Evolutionary conservation across 2,888 invertebrate species (phyloP), one percentile per base, ranked within the genome.

Genomic region (Terebella lapidaria): DNA sequence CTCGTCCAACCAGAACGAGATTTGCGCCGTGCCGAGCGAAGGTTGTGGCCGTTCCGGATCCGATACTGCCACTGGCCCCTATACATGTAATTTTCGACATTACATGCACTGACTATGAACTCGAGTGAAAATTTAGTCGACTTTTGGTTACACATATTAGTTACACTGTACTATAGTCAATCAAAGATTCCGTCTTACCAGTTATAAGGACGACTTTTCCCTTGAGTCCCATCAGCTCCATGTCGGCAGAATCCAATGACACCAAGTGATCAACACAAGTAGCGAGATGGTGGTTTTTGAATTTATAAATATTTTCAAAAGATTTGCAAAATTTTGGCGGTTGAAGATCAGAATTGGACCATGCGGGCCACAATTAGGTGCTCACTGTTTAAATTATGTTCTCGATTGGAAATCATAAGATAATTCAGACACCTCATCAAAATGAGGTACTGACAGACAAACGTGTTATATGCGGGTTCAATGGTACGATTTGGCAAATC

Each of bases 11-110:
- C 5, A 53, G 28, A 10, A 28, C 53, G 5, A 53, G 27, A 4
- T 5, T 5, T 22, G 27, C 26, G 27, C 53, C 53, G 5, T 53
- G 27, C 10, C 29, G 26, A 28, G 53, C 53, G 10, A 53, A 22
- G 5, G 26, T 28, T 28, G 10, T 28, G 10, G 53, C 53, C 53
- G 53, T 28, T 22, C 27, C 53, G 22, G 27, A 28, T 5, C 53
- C 53, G 5, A 53, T 25, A 22, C 53, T 53, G 29, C 53, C 53
- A 28, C 53, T 53, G 53, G 53, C 53, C 10, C 53, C 53, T 53
- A 28, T 15, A 53, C 10, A 35, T 35, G 35, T 35, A n/a, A n/a
- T n/a, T n/a, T n/a, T n/a, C n/a, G n/a, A n/a, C n/a, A n/a, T n/a
- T n/a, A n/a, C n/a, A n/a, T n/a, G n/a, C n/a, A n/a, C n/a, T n/a